Evolutionary conservation across 2,113 vertebrate species (phyloP).

Genomic region (Laticauda colubrina): DNA sequence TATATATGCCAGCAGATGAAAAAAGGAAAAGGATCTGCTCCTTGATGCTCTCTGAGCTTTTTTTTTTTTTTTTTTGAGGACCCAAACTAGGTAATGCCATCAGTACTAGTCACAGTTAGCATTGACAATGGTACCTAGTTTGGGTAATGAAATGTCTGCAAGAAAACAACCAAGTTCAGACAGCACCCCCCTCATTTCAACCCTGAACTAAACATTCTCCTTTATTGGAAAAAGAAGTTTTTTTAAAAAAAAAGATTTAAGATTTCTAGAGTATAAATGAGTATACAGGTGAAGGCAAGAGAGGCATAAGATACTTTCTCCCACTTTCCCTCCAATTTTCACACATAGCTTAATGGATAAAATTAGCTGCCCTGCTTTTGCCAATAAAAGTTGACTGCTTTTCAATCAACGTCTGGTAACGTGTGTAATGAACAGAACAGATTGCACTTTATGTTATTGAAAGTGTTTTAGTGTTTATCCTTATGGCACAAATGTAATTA

Average conservation of each 20-base stretch:
- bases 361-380: slow-evolving; percentile 38
- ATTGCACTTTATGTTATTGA: slow-evolving; percentile 41
- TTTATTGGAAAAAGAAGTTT: not conserved
- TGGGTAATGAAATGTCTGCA: no score
- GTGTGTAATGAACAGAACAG: slow-evolving; percentile 23
- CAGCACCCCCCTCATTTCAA: no score
- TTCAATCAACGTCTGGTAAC: slow-evolving; percentile 14
- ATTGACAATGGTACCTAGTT: no score
- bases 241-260: not conserved
- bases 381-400: slow-evolving; percentile 38
- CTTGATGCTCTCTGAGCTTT: no score
- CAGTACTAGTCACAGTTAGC: no score
- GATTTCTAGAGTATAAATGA: not conserved
- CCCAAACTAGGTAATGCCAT: no score
- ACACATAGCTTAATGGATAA: slow-evolving; percentile 25
- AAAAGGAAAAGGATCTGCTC: not conserved
- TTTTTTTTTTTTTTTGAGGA: no score
- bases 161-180: no score
- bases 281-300: slow-evolving; percentile 17
- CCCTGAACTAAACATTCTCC: no score
- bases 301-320: slow-evolving; percentile 2
- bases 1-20: not conserved
- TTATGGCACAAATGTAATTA: slow-evolving; percentile 14
- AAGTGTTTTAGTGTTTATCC: slow-evolving; percentile 29
- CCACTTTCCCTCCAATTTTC: slow-evolving; percentile 25